A percentile compares a stretch with the other conserved stretches of the same genome.
Conservation (phyloP, 2,888 invertebrate genomes). For the Lampropteryx suffumata region DNA sequence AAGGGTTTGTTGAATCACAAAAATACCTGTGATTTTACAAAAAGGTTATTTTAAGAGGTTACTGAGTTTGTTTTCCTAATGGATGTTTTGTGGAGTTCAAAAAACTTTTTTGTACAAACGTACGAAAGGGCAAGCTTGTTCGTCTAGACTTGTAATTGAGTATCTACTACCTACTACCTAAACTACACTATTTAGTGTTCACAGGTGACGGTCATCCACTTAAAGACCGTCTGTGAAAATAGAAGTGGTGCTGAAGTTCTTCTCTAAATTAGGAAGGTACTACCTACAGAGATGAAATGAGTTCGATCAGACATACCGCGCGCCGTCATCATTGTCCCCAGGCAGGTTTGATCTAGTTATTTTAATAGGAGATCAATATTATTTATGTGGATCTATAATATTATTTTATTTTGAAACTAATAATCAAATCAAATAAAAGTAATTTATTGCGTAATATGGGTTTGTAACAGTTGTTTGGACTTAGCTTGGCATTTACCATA, state of each 20-base stretch:
- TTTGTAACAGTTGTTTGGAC: no score
- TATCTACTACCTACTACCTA: not conserved
- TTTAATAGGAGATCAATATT: not conserved
- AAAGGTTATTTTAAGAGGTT: no score
- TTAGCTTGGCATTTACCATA: no score
- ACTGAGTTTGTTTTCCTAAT: no score
- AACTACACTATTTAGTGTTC: slow-evolving; percentile 1
- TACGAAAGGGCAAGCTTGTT: slow-evolving; percentile 8
- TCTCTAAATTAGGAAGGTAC: no score
- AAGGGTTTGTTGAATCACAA: no score
- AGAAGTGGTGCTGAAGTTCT: not conserved
- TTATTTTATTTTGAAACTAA: no score
- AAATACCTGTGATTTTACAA: no score
- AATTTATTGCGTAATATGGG: no score
- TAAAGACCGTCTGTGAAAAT: not conserved
- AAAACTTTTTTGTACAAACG: slow-evolving; percentile 3
- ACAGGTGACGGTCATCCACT: slow-evolving; percentile 2
- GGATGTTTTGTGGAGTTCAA: not conserved
- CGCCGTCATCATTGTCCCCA: not conserved
- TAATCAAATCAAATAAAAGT: no score
- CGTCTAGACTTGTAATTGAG: slow-evolving; percentile 23
- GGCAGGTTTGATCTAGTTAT: slow-evolving; percentile 6
- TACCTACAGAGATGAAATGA: not conserved
- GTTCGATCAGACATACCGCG: not conserved
- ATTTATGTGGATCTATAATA: no score